Base-by-base conservation (phyloP, 2,888 invertebrate species). In the Xiphydria camelus region DNA sequence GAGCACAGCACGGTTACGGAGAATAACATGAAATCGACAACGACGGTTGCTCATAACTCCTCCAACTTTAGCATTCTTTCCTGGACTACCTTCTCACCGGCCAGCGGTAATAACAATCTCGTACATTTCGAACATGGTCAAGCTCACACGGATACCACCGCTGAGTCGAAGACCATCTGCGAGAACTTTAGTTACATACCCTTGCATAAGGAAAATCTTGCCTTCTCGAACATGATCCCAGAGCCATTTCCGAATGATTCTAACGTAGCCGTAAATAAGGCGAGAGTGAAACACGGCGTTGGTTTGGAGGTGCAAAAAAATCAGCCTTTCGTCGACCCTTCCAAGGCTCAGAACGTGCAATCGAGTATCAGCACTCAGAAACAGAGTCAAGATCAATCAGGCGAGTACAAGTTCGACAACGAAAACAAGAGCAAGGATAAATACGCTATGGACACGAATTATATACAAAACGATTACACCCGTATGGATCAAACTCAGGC, bases 1-100 rank as follows among this genome's bases (percentile, higher is more conserved):
- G 64, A 64, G 22, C 69, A 67, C n/a, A 69, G 53, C 41, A 55
- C 56, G 1, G 42, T 62, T 9, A 57, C 61, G 35, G 63, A 57
- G 5, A 70, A 66, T 59, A 50, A 62, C 21, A 36, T 56, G 1
- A 66, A 67, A 46, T 65, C 70, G 2, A 67, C 68, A 14, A 74
- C 72, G 1, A 64, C 74, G 1, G 67, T 72, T 9, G 75, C 75
- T 21, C 70, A 72, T 21, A 75, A 68, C 51, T 67, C 74, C 2
- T 75, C 76, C 0, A 76, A 73, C 43, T 75, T 75, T 45, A 75
- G 75, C 41, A 75, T 76, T 33, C 51, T 74, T 4, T 76, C 76
- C 2, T 76, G 76, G 76, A 76, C 75, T 1, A 76, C 73, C 0
- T 64, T 72, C 22, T 73, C 75, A 3, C 72, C 73, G 2, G 58